Percentiles rank a stretch among this genome's conserved stretches.
phyloP scores from a whole-genome alignment of 2,797 vertebrate species.

The Poeciliopsis paucimaculata region DNA sequence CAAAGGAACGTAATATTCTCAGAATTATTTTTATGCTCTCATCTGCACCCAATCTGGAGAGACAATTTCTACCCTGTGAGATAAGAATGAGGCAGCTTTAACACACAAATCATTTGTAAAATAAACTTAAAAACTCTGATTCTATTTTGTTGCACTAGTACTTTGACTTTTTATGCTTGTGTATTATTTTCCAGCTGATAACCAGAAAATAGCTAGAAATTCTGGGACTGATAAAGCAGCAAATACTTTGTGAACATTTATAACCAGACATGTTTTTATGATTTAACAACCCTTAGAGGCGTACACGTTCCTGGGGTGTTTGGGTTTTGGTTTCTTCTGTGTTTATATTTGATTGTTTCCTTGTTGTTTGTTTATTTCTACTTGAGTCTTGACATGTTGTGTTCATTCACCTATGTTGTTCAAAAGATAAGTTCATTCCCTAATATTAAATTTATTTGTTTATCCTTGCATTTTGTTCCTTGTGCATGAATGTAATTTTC shows the following conservation, averaged over 20 bases:
- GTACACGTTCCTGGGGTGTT: background rate
- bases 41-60: constrained; percentile 13
- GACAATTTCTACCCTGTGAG: background rate
- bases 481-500: too few species aligned
- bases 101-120: background rate
- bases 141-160: background rate
- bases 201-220: background rate
- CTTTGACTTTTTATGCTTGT: background rate
- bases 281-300: background rate
- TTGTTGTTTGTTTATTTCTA: background rate
- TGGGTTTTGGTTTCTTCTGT: background rate
- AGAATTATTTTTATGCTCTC: constrained; percentile 3
- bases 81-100: background rate
- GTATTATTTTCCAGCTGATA: background rate
- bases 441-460: background rate
- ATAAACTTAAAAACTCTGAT: background rate
- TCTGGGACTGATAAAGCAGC: background rate
- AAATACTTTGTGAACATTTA: background rate
- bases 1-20: background rate
- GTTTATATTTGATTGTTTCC: background rate
- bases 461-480: background rate
- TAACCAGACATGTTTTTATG: background rate
- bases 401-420: background rate
- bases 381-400: background rate
- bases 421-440: background rate